Conservation (phyloP, 1,140 invertebrate genomes). For the Drosophila arizonae region DNA sequence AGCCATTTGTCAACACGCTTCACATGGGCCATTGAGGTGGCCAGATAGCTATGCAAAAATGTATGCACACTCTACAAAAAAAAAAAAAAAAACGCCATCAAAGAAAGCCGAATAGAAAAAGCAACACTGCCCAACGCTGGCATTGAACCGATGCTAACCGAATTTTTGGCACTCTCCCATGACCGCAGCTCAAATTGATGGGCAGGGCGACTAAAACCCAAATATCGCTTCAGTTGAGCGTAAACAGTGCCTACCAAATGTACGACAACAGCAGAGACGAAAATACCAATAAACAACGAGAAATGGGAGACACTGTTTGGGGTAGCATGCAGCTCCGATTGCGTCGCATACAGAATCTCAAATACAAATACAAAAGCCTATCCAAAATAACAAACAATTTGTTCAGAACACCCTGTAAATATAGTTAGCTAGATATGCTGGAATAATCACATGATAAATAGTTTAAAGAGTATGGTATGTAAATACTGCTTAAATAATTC, state of each 20-base stretch:
- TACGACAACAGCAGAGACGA: conserved; percentile 30
- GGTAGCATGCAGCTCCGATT: neutral
- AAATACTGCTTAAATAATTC: neutral
- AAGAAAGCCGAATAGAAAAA: neutral
- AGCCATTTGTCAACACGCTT: conserved; percentile 66
- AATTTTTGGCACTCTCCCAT: conserved; percentile 39
- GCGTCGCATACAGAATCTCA: conserved; percentile 24
- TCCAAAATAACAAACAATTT: conserved; percentile 46
- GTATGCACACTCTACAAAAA: conserved; percentile 30
- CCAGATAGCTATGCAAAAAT: conserved; percentile 50
- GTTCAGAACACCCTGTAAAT: conserved; percentile 8
- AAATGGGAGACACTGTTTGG: conserved; percentile 14
- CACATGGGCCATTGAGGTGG: neutral
- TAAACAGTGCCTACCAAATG: conserved; percentile 68
- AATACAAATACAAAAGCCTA: conserved; percentile 56
- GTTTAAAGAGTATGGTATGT: neutral
- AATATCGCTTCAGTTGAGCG: conserved; percentile 76
- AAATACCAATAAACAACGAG: conserved; percentile 24
- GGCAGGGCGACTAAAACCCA: conserved; percentile 64
- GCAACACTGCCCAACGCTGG: conserved; percentile 2
- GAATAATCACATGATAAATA: neutral
- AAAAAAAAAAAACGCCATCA: neutral
- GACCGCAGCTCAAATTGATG: conserved; percentile 66
- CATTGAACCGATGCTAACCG: conserved; percentile 23
- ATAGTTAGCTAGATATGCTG: neutral